Base-by-base conservation (phyloP, 2,888 invertebrate species). In the Alloplasta piceator region DNA sequence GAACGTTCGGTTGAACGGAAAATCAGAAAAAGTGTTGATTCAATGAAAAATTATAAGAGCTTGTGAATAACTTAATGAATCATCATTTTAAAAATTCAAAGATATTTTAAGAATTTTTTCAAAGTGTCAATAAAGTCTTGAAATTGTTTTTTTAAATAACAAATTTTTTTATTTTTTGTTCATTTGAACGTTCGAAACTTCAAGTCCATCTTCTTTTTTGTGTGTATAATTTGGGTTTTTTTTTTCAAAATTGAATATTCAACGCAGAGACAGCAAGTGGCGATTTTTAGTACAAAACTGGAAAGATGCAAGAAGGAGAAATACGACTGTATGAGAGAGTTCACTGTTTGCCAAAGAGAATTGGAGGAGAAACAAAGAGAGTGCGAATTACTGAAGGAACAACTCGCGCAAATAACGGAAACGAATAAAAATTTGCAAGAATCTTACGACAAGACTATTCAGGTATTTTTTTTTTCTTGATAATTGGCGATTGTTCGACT, bases 231-330 rank as follows among this genome's bases (percentile, higher is more conserved):
- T n/a, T n/a, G n/a, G n/a, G n/a, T n/a, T n/a, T n/a, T n/a, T n/a
- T n/a, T n/a, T n/a, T n/a, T 10, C 46, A 46, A 38, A n/a, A 60
- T 71, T 12, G 14, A 9, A 50, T 46, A 60, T 41, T 43, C 26
- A 9, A 50, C 60, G 12, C 48, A 86, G 86, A 82, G 79, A 66
- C 84, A 85, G 52, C 76, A 79, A 38, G 71, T 85, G 16, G 6
- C 75, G 4, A 73, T 46, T 14, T 68, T 87, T 56, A 81, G 79
- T 72, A n/a, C 63, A 1, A 78, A 83, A 66, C 73, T 87, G 7
- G 80, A 85, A n/a, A 72, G 67, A 36, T 64, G 83, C 16, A 80
- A 64, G 6, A 83, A 78, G 46, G 85, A 87, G 52, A 87, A 86
- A 58, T 64, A 76, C 4, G 75, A 85, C 1, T 80, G 56, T 5